Base-by-base conservation (phyloP, 1,140 invertebrate genomes). In the Dryas iulia region DNA sequence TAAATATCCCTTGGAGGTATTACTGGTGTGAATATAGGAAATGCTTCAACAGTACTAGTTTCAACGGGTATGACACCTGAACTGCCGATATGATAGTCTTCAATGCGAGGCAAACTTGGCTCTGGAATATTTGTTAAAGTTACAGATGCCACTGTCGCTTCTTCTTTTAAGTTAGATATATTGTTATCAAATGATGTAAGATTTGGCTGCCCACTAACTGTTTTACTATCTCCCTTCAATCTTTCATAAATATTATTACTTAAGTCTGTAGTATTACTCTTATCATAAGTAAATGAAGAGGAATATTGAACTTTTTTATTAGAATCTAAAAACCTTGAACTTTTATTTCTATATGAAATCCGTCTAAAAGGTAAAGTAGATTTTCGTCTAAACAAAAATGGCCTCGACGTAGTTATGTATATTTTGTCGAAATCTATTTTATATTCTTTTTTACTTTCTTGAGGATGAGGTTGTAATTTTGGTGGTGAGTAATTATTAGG, bases 31-130 rank as follows among this genome's bases (percentile, higher is more conserved):
- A 77, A 67, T 14, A 78, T 68, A 18, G 78, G 74, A 53, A 79
- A 68, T 25, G 57, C 60, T 31, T 73, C 58, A 30, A 72, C 72
- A 11, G 62, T 66, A 63, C 71, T 75, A 8, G 60, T 53, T 63
- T 76, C 66, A 30, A 87, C 39, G n/a, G 87, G 81, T 65, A 90
- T 78, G 25, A 89, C 65, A 2, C 87, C 87, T 12, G 88, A 90
- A 71, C 88, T 90, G 1, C 87, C 88, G 4, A 80, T 60, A 39
- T 90, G 87, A 66, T 79, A 83, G 77, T 90, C 87, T 81, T 89
- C 83, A 23, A 90, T 81, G 58, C 78, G 71, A 2, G 75, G 74
- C 18, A 47, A 21, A 47, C 21, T 21, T 47, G 8, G 14, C 2
- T 47, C 39, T 10, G 6, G 39, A 14, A 47, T 21, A 10, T 10